A percentile compares a stretch with the other conserved stretches of the same genome.
Conservation (phyloP, 2,888 invertebrate species). For the Caradrina kadenii region DNA sequence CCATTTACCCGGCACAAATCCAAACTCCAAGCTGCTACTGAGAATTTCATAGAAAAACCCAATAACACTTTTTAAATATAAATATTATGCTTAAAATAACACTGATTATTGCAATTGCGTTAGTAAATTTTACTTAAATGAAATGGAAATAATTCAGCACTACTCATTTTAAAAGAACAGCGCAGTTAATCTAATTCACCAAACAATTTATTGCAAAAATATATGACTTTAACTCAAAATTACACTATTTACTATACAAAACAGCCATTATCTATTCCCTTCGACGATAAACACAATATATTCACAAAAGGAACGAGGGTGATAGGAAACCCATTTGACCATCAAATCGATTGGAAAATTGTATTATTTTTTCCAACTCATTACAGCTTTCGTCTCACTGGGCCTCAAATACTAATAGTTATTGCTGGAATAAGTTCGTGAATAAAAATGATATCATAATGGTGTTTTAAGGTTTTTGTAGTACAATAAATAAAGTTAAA, state of each 20-base stretch:
- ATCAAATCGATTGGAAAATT: constrained; percentile 62
- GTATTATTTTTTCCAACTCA: constrained; percentile 63
- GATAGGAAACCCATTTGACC: constrained; percentile 52
- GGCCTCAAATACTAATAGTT: constrained; percentile 22
- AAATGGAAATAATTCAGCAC: not conserved
- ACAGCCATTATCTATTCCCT: constrained; percentile 31
- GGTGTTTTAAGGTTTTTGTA: no score
- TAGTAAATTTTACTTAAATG: not conserved
- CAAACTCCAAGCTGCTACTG: no score
- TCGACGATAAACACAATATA: constrained; percentile 22
- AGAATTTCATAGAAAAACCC: no score
- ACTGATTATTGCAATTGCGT: no score
- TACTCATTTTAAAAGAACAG: not conserved
- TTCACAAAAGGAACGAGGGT: constrained; percentile 14
- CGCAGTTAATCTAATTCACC: not conserved
- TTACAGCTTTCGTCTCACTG: constrained; percentile 52
- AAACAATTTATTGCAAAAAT: constrained; percentile 6
- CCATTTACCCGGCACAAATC: no score
- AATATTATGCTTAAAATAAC: no score
- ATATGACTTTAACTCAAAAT: constrained; percentile 24
- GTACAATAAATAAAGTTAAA: constrained; percentile 46
- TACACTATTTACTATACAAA: constrained; percentile 19
- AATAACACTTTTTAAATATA: no score
- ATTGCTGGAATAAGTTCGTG: constrained; percentile 36
- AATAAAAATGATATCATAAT: constrained; percentile 33